Evolutionary conservation across 2,888 invertebrate genomes (phyloP).

Genomic region (Lordiphosa andalusiaca): DNA sequence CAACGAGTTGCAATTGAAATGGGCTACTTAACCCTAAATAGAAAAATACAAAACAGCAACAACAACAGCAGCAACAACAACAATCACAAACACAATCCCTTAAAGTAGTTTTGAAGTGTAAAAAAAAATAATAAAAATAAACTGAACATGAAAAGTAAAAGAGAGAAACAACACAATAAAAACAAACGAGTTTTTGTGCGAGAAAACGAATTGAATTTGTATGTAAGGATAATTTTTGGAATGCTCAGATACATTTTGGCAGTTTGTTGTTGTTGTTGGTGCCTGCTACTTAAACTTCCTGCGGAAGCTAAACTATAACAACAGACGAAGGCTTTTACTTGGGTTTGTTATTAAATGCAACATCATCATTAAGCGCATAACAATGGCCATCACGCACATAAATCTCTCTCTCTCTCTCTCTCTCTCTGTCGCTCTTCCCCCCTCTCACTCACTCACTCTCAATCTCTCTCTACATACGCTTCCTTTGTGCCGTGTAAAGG

Average conservation of each 20-base stretch:
- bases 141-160: constrained; percentile 13
- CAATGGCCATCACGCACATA: constrained; percentile 52
- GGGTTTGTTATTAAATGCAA: constrained; percentile 64
- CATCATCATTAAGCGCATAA: constrained; percentile 71
- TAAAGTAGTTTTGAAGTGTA: constrained; percentile 60
- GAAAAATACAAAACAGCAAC: constrained; percentile 18
- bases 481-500: constrained; percentile 16
- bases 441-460: background rate
- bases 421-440: background rate
- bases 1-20: constrained; percentile 28
- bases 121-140: constrained; percentile 29
- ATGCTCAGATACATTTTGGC: constrained; percentile 16
- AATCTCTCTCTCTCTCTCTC: background rate
- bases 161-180: constrained; percentile 2
- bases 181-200: constrained; percentile 54
- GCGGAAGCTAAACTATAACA: constrained; percentile 63
- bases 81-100: constrained; percentile 33
- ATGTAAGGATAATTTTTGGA: constrained; percentile 35
- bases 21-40: constrained; percentile 50
- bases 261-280: constrained; percentile 16
- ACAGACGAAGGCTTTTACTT: constrained; percentile 56
- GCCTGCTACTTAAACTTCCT: constrained; percentile 66
- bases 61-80: constrained; percentile 10
- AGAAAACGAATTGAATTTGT: constrained; percentile 62
- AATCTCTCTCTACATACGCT: background rate